These are phyloP conservation scores for Halichondria panicea DNA, from an alignment of 37 sponge, comb jelly and placozoan species.

Conservation along the genomic window DNA sequence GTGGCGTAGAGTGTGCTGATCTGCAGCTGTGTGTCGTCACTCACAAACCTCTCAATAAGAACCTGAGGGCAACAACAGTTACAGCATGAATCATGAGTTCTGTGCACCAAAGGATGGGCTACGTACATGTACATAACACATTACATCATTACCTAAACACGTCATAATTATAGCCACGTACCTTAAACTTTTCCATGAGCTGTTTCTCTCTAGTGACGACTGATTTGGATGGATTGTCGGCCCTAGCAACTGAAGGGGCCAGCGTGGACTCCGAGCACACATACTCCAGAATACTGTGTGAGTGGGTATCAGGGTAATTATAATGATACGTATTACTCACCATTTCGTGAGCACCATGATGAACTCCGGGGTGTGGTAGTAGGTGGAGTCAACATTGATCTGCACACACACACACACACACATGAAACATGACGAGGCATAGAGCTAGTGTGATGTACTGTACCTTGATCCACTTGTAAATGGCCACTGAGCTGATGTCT, in stretches of 20 bases:
- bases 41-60: slow-evolving; percentile 57
- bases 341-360: slow-evolving; percentile 56
- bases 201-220: slow-evolving; percentile 31
- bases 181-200: slow-evolving; percentile 37
- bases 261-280: slow-evolving; percentile 16
- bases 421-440: background rate
- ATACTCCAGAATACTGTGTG: slow-evolving; percentile 44
- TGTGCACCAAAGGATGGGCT: background rate
- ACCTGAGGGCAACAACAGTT: slow-evolving; percentile 19
- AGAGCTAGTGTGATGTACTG: background rate
- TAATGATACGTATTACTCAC: slow-evolving; percentile 25
- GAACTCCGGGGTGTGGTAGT: slow-evolving; percentile 56
- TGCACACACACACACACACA: slow-evolving; percentile 9
- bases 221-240: slow-evolving; percentile 10
- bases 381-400: slow-evolving; percentile 48
- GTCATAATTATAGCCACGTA: background rate
- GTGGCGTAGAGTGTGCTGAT: slow-evolving; percentile 60
- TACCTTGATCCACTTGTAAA: slow-evolving; percentile 85
- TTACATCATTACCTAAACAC: background rate
- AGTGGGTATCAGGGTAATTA: background rate
- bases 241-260: background rate
- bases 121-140: background rate
- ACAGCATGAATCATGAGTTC: slow-evolving; percentile 7
- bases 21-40: slow-evolving; percentile 34
- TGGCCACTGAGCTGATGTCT: no score